A percentile compares a stretch with the other conserved stretches of the same genome.
Evolutionary conservation across 2,113 vertebrate genomes (phyloP).

Genomic region (Scortum barcoo): DNA sequence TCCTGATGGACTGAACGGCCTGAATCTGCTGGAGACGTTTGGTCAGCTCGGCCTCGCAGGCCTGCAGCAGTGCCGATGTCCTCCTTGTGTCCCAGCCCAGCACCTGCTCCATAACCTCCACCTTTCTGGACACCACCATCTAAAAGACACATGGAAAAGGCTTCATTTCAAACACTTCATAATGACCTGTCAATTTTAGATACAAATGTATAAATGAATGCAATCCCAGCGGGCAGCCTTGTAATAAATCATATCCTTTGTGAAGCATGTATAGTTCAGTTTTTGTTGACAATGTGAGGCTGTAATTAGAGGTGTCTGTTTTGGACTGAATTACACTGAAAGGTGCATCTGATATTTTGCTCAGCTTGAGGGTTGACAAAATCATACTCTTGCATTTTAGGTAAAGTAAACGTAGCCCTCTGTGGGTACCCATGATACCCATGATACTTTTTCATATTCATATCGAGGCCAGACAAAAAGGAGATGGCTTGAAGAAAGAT

Average conservation of each 20-base stretch:
- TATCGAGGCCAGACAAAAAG: no score
- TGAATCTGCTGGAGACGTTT: conserved; percentile 79
- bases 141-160: conserved; percentile 42
- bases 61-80: conserved; percentile 74
- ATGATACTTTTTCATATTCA: no score
- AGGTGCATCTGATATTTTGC: background rate
- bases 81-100: conserved; percentile 76
- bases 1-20: conserved; percentile 78
- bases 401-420: background rate
- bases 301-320: background rate
- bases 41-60: conserved; percentile 79
- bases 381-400: background rate
- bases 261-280: no score
- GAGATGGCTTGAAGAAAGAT: no score
- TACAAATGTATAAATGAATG: background rate
- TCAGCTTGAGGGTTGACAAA: background rate
- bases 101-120: conserved; percentile 68
- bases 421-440: no score
- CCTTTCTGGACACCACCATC: conserved; percentile 79
- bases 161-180: background rate
- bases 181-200: background rate
- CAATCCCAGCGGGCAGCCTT: background rate
- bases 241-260: background rate
- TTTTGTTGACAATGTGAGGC: background rate
- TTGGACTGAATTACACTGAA: background rate